A percentile compares a stretch with the other conserved stretches of the same genome.
phyloP scores from a whole-genome alignment of 2,888 invertebrate genomes.

The Glyphotaelius pellucidus region DNA sequence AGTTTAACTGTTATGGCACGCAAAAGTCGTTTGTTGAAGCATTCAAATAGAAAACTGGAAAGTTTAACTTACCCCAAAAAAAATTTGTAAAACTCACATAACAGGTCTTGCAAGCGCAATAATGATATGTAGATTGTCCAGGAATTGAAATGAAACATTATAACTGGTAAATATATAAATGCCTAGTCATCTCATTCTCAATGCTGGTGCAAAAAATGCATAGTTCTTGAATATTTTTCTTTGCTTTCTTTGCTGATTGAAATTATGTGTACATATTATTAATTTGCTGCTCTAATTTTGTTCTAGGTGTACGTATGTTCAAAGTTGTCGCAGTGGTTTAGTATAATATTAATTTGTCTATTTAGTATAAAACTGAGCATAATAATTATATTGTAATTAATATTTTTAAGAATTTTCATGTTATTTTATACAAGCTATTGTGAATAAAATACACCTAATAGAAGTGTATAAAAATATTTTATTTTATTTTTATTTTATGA shows the following conservation, averaged over 20 bases:
- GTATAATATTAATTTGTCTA: not conserved
- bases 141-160: not conserved
- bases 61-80: too few relatives aligned
- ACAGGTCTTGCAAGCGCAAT: too few relatives aligned
- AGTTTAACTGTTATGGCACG: too few relatives aligned
- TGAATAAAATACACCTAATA: not conserved
- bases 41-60: too few relatives aligned
- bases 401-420: not conserved
- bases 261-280: not conserved
- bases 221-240: not conserved
- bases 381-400: not conserved
- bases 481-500: too few relatives aligned
- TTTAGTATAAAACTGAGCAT: not conserved
- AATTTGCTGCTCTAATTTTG: slow-evolving; percentile 9
- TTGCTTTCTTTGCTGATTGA: not conserved
- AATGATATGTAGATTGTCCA: not conserved
- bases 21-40: too few relatives aligned
- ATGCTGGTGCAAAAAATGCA: not conserved
- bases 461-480: not conserved
- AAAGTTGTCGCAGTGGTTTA: slow-evolving; percentile 19
- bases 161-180: not conserved
- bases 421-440: not conserved
- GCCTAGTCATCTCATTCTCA: not conserved
- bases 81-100: too few relatives aligned
- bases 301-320: slow-evolving; percentile 49